Evolutionary conservation across 2,888 invertebrate species (phyloP), one percentile per base, ranked within the genome.

Genomic region (Apotomis betuletana): DNA sequence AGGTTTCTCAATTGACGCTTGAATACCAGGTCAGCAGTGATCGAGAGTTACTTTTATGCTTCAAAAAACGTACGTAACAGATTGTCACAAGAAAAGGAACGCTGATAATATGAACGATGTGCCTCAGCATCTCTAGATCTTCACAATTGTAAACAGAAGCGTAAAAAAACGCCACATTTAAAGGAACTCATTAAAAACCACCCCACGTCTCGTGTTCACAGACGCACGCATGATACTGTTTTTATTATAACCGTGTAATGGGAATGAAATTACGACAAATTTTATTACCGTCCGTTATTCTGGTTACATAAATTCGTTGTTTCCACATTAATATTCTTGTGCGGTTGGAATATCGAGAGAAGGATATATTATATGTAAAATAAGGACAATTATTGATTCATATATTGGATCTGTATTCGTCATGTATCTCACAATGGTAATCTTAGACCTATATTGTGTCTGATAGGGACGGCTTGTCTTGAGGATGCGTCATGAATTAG

Each of bases 151-250:
- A 64, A 60, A 54, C 49, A 57, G 12, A 49, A 46, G 27, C 46
- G 46, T 70, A 61, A 71, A 61, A 67, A 61, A 67, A 61, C 75
- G 72, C 74, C 65, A 64, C 36, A 58, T 74, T 64, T 68, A 71
- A 74, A 72, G 75, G 76, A 79, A 77, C 74, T 78, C 79, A 82
- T 85, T 85, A 84, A 84, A 81, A 84, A 84, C 81, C 80, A 81
- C 80, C 81, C 79, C 83, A 79, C 80, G 79, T 69, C 70, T 69
- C 65, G 69, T 70, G 73, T 72, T 75, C 54, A 59, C 61, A 55
- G 44, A 46, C 64, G 60, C 63, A 67, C 57, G 15, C 61, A 67
- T 71, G 65, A 70, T 65, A 67, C 60, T 71, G 61, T 67, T 67
- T 67, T 67, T 71, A 67, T 71, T 67, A 62, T 67, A 71, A 61